phyloP scores from a whole-genome alignment of 1,140 invertebrate genomes.

The Cydia splendana region DNA sequence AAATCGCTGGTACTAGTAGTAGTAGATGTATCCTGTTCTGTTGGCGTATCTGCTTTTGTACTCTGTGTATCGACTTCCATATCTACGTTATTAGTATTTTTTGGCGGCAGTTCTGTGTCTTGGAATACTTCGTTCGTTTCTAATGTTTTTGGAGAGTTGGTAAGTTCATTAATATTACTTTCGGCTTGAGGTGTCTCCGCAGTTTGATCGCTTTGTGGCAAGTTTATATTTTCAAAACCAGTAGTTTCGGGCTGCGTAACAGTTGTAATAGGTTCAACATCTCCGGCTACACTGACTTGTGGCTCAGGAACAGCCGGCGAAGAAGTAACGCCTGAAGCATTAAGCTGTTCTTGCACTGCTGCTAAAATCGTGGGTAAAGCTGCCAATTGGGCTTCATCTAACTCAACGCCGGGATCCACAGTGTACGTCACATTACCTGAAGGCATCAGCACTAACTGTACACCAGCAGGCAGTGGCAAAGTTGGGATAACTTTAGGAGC shows the following conservation, averaged over 20 bases:
- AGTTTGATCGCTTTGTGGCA: background rate
- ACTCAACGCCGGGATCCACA: conserved; percentile 42
- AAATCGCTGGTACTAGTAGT: background rate
- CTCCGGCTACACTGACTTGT: background rate
- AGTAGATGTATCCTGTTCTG: background rate
- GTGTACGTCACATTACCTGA: conserved; percentile 45
- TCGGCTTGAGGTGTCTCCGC: background rate
- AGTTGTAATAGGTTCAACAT: background rate
- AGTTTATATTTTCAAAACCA: background rate
- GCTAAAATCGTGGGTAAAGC: conserved; percentile 38
- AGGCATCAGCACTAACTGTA: conserved; percentile 48
- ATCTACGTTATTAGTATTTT: conserved; percentile 27
- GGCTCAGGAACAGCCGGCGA: background rate
- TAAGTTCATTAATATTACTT: background rate
- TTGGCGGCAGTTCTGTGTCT: background rate
- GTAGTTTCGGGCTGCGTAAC: background rate
- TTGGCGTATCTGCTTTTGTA: background rate
- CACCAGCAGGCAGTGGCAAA: conserved; percentile 45
- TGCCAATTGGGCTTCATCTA: conserved; percentile 40
- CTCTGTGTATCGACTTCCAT: conserved; percentile 31
- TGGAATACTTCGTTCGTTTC: background rate
- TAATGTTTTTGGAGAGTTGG: background rate
- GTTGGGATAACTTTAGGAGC: conserved; percentile 13
- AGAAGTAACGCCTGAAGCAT: background rate
- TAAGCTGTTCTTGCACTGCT: conserved; percentile 36